A percentile compares a stretch with the other conserved stretches of the same genome.
phyloP scores from a whole-genome alignment of 1,140 invertebrate species.

The Alviniconcha marisindica region DNA sequence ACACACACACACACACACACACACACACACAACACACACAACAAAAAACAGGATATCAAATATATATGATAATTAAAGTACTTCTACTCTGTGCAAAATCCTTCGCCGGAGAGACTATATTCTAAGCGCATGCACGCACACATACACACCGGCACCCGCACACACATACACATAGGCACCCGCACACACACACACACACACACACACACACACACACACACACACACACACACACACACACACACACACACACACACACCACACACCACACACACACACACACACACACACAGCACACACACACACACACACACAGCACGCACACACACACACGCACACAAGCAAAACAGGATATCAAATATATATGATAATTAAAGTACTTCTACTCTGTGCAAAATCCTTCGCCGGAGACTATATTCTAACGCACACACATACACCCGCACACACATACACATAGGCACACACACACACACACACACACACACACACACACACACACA shows the following conservation, averaged over 20 bases:
- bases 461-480: slow-evolving; percentile 15
- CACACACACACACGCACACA: background rate
- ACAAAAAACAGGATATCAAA: too few relatives aligned
- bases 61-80: too few relatives aligned
- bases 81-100: too few relatives aligned
- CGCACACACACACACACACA: slow-evolving; percentile 6
- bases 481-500: background rate
- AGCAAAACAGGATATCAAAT: too few relatives aligned
- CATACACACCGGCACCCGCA: too few relatives aligned
- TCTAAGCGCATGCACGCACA: too few relatives aligned
- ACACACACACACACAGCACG: background rate
- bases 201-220: background rate
- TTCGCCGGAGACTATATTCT: too few relatives aligned
- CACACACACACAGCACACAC: background rate
- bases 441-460: background rate
- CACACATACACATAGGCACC: slow-evolving; percentile 4
- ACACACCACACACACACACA: background rate
- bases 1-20: too few relatives aligned
- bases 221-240: background rate
- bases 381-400: too few relatives aligned
- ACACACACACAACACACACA: too few relatives aligned
- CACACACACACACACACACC: background rate
- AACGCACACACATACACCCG: background rate
- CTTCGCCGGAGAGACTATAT: too few relatives aligned
- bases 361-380: too few relatives aligned